Evolutionary conservation across 2,113 vertebrate genomes (phyloP), one percentile per base, ranked within the genome.

Genomic region (Tichodroma muraria): DNA sequence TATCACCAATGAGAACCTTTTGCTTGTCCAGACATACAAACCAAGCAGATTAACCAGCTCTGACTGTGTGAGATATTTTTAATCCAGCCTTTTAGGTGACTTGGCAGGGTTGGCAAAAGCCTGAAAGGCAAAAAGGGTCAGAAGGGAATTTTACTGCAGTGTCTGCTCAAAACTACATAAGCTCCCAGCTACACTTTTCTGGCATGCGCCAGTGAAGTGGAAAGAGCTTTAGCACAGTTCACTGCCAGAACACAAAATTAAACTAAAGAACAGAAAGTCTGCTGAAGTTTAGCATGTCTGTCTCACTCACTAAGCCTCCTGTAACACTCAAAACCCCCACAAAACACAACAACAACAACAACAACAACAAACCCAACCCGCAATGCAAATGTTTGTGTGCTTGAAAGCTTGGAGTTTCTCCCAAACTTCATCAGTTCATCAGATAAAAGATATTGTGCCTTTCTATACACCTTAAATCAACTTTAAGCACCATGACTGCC

Each of bases 171-270:
- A 97, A 90, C 54, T 73, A 53, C 42, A n/a, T 47, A 54, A 94
- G 37, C 93, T 95, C 91, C 88, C 77, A 71, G 80, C 94, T 88
- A 88, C 75, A 53, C 64, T 89, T 52, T 89, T 95, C 80, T 8
- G 0, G 90, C 5, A 5, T 19, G 33, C 82, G 70, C 23, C 76
- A 91, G 40, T 35, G 93, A 89, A 88, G 60, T n/a, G 61, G 61
- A 96, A 92, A 91, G 64, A 93, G 85, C 38, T 95, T 82, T 66
- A 88, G 37, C 31, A 61, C 1, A 16, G 85, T 92, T 95, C 93
- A 80, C 6, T 85, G 78, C 59, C 71, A 91, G 71, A 89, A 97
- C n/a, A 54, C 59, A 96, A 96, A 97, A 95, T 76, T 95, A 92
- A 96, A 80, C 63, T 54, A 35, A 90, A 94, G 49, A 88, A 92